A percentile compares a stretch with the other conserved stretches of the same genome.
phyloP scores from a whole-genome alignment of 1,140 invertebrate genomes.

The Harpegnathos saltator region DNA sequence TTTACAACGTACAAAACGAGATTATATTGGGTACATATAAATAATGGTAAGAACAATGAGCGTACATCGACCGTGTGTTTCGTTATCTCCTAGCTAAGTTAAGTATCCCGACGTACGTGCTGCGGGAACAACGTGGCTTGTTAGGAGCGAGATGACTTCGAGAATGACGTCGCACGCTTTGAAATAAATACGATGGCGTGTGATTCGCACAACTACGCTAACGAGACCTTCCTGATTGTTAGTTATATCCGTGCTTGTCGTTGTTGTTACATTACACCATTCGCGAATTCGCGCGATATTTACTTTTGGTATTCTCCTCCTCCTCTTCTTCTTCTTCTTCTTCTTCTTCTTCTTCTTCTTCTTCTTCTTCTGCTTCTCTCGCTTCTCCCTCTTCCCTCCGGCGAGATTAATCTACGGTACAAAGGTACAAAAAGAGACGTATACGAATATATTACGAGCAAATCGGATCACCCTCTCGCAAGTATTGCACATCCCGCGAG shows the following conservation, averaged over 20 bases:
- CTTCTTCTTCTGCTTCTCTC: too few relatives aligned
- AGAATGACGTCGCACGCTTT: conserved; percentile 42
- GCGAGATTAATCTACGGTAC: conserved; percentile 13
- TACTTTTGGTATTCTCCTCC: neutral
- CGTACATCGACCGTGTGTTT: conserved; percentile 18
- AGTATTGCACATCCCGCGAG: conserved; percentile 21
- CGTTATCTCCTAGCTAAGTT: conserved; percentile 57
- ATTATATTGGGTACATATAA: conserved; percentile 40
- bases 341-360: neutral
- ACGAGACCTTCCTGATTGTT: conserved; percentile 19
- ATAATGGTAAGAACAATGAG: conserved; percentile 31
- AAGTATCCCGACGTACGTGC: conserved; percentile 27
- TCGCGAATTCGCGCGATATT: conserved; percentile 2
- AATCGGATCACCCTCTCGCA: neutral
- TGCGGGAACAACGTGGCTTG: conserved; percentile 16
- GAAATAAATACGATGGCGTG: conserved; percentile 69
- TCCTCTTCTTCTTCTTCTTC: neutral
- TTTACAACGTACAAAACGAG: conserved; percentile 50
- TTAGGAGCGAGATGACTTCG: conserved; percentile 23
- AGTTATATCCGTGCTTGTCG: neutral
- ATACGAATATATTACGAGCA: conserved; percentile 25
- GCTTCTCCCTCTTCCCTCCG: too few relatives aligned
- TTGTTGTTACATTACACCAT: neutral
- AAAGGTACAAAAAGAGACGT: conserved; percentile 11
- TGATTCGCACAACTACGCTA: conserved; percentile 56